Evolutionary conservation across 2,797 vertebrate species (phyloP), one percentile per base, ranked within the genome.

Genomic region (Benthosema pterotum): DNA sequence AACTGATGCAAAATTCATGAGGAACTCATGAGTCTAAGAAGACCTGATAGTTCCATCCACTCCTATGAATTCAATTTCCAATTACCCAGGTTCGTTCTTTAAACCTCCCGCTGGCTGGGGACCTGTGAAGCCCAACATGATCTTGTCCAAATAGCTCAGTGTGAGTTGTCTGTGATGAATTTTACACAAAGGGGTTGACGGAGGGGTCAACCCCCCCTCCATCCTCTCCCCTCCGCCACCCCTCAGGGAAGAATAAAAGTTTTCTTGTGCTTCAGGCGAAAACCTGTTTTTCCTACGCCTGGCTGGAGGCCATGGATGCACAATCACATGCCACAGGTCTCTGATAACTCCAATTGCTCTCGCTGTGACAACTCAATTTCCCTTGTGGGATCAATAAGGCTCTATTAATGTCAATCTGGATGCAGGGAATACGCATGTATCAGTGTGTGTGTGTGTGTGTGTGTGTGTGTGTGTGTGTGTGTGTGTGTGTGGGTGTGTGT

Each of bases 121-220:
- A 32, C 71, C 77, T 80, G 80, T 70, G 58, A 75, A 77, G 77
- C 32, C 63, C 65, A 85, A 79, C 76, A 78, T 0, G 72, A 74
- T 61, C 11, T 1, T 65, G 83, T 80, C 76, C 59, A 63, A 81
- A 64, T 64, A 68, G 59, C 80, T 88, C 76, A 72, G 42, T 18
- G 51, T 70, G 74, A 83, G 32, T n/a, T 62, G 51, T 63, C 76
- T 89, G 87, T 89, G 84, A 90, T 85, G 71, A 85, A 84, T 74
- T 71, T 75, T 79, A 65, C 68, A 84, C 70, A 49, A 78, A 72
- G 71, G 59, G 78, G 78, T 84, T 87, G 75, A 82, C 78, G 74
- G 74, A n/a, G n/a, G 74, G 77, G 79, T 83, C 82, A 82, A 67
- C 57, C 52, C 3, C 46, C 62, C 83, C 81, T 79, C 48, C 0